A percentile compares a stretch with the other conserved stretches of the same genome.
phyloP scores from a whole-genome alignment of 2,888 invertebrate species.

The Geophilus truncorum region DNA sequence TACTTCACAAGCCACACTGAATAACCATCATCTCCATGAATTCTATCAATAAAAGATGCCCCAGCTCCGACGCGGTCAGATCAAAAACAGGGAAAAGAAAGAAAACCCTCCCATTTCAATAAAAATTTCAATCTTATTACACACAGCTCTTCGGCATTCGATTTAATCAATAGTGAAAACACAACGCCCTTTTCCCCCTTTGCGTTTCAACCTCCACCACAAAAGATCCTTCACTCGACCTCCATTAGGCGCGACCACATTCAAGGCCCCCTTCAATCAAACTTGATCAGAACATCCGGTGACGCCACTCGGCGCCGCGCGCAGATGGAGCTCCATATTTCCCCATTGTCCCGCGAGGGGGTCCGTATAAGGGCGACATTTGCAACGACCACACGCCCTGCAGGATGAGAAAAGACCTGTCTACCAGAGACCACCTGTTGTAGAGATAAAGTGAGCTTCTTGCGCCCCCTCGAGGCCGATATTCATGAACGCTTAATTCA shows the following conservation, averaged over 20 bases:
- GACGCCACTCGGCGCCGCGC: not conserved
- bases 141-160: not conserved
- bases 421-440: not conserved
- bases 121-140: conserved; percentile 17
- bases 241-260: conserved; percentile 9
- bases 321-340: not conserved
- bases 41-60: not conserved
- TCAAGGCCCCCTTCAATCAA: conserved; percentile 16
- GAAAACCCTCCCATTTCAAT: not conserved
- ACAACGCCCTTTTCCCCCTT: conserved; percentile 5
- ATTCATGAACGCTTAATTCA: not conserved
- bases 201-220: not conserved
- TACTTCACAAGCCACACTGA: too few relatives aligned
- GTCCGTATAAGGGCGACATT: too few relatives aligned
- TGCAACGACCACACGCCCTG: not conserved
- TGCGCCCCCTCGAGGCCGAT: conserved; percentile 2
- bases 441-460: not conserved
- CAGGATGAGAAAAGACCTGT: not conserved
- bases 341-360: not conserved
- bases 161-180: conserved; percentile 12
- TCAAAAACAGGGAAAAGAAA: not conserved
- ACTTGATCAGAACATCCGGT: conserved; percentile 17
- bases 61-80: not conserved
- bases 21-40: not conserved
- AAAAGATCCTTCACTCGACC: conserved; percentile 18